Conservation (phyloP, 2,113 vertebrate species). For the Planiliza haematocheilus region DNA sequence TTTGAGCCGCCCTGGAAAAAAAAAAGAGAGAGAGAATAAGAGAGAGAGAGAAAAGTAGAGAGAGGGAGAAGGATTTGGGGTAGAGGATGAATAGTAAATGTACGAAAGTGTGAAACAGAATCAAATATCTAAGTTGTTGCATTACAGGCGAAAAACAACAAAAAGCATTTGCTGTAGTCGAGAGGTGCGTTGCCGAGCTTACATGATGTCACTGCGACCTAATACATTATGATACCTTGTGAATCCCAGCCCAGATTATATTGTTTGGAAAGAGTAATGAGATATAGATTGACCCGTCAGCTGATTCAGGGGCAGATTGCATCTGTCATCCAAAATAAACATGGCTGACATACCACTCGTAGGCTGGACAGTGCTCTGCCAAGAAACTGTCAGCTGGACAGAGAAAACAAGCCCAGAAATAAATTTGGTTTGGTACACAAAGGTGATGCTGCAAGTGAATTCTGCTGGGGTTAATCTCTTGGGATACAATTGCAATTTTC, state of each 20-base stretch:
- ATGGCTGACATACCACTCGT: slow-evolving; percentile 60
- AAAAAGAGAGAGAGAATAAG: slow-evolving; percentile 58
- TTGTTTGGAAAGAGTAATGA: slow-evolving; percentile 77
- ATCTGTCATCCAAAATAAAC: slow-evolving; percentile 76
- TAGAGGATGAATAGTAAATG: slow-evolving; percentile 44
- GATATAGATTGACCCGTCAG: slow-evolving; percentile 79
- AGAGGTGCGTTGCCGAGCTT: slow-evolving; percentile 5
- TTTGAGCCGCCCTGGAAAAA: slow-evolving; percentile 50
- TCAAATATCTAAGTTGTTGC: slow-evolving; percentile 37
- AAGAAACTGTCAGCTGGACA: slow-evolving; percentile 50
- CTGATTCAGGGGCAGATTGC: slow-evolving; percentile 70
- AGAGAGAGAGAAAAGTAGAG: slow-evolving; percentile 11
- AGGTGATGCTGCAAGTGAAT: slow-evolving; percentile 29
- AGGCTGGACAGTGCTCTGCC: slow-evolving; percentile 40
- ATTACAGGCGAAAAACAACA: slow-evolving; percentile 10
- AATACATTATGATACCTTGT: slow-evolving; percentile 35
- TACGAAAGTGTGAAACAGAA: slow-evolving; percentile 42
- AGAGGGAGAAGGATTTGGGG: slow-evolving; percentile 17
- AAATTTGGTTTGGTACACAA: slow-evolving; percentile 34
- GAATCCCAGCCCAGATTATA: slow-evolving; percentile 58
- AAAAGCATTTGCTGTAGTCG: slow-evolving; percentile 4
- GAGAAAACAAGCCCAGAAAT: slow-evolving; percentile 46
- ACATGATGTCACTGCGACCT: slow-evolving; percentile 27
- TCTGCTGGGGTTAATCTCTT: neutral
- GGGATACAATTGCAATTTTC: neutral